These are phyloP conservation scores for Selene dorsalis DNA, from an alignment of 2,797 vertebrate genomes.

Conservation along the genomic window DNA sequence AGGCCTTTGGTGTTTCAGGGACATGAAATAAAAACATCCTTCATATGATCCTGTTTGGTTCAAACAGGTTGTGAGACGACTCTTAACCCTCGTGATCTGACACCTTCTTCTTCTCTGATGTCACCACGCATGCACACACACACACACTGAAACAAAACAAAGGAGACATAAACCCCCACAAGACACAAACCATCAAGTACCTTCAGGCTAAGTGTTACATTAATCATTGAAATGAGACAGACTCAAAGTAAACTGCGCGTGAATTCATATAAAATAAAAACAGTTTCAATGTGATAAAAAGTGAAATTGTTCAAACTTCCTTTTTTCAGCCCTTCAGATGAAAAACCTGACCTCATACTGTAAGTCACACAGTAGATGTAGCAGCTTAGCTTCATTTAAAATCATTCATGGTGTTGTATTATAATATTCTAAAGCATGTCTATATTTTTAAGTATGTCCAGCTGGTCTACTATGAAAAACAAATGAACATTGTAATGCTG, in stretches of 20 bases:
- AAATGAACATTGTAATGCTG: no score
- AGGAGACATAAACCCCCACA: not conserved
- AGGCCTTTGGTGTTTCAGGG: slow-evolving; percentile 7
- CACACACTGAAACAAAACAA: not conserved
- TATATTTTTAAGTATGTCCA: slow-evolving; percentile 1
- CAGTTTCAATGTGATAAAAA: not conserved
- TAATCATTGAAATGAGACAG: slow-evolving; percentile 33
- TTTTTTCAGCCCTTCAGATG: slow-evolving; percentile 6
- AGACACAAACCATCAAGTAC: slow-evolving; percentile 7
- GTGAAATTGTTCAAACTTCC: slow-evolving; percentile 11
- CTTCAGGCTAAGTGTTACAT: not conserved
- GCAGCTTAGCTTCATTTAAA: slow-evolving; percentile 45
- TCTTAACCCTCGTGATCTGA: not conserved
- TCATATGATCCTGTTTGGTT: slow-evolving; percentile 24
- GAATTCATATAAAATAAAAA: slow-evolving; percentile 18
- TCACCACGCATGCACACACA: not conserved
- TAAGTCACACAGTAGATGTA: not conserved
- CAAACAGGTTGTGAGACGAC: not conserved
- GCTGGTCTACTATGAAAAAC: slow-evolving; percentile 3
- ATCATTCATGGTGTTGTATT: not conserved
- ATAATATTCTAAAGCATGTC: not conserved
- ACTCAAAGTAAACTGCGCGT: slow-evolving; percentile 12
- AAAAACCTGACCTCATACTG: not conserved
- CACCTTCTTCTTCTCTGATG: not conserved
- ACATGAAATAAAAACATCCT: slow-evolving; percentile 34